Base-by-base conservation (phyloP, 1,140 invertebrate species). In the Papilio helenus region DNA sequence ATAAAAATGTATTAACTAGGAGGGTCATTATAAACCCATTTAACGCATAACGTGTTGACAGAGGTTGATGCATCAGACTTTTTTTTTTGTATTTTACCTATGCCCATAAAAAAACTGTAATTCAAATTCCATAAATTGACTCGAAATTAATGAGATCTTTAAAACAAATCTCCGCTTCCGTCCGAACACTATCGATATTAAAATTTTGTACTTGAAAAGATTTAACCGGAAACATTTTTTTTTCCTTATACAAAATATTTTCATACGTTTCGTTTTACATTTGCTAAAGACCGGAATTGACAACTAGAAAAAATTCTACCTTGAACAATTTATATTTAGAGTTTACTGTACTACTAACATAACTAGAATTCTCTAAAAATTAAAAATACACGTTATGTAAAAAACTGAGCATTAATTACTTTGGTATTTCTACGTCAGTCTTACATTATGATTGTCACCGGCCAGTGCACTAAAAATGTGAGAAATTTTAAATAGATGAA, bases 361-460 rank as follows among this genome's bases (percentile, higher is more conserved):
- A 16, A 61, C 23, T 61, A 61, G 58, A 26, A 14, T 55, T 55
- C n/a, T 55, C 7, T 55, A 20, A 55, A 8, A 55, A 55, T 18
- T 55, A 20, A 55, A 55, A 55, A 55, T 55, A 55, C 51, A 20
- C 51, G 51, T 55, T 55, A 55, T 20, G n/a, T 55, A 55, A n/a
- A 55, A 9, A n/a, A 14, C 44, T 20, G 18, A 20, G 51, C 18
- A 55, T 55, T 55, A 20, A 61, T 26, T 61, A 26, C 9, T 7
- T 29, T 14, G n/a, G 20, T 61, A 26, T 61, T 23, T 14, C 14
- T 14, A 12, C 10, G 14, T 29, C 58, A 14, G 23, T 14, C 23
- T 61, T 26, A 12, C 3, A 61, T 26, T 61, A 14, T 20, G 55
- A 23, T 12, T 58, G 20, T 58, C 55, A 10, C 8, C 20, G 55